Conservation (phyloP, 1,140 invertebrate species). For the Drosophila sproati region DNA sequence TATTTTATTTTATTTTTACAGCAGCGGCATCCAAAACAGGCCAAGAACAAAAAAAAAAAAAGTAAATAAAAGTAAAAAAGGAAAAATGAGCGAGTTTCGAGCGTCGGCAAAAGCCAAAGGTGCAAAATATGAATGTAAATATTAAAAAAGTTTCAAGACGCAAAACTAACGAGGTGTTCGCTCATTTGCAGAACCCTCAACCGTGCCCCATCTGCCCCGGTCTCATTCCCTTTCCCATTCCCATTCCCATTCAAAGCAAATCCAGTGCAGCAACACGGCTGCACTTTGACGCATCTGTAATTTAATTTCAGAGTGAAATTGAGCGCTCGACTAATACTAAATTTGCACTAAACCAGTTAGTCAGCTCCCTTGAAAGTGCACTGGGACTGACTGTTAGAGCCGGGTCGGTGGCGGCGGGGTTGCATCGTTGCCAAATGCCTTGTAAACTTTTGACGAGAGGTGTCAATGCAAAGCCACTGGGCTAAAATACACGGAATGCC, state of each 20-base stretch:
- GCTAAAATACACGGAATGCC: slow-evolving; percentile 16
- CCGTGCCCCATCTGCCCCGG: neutral
- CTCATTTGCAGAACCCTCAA: slow-evolving; percentile 61
- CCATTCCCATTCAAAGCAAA: neutral
- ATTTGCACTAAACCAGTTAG: slow-evolving; percentile 79
- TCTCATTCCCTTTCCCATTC: too few relatives aligned
- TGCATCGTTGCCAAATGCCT: slow-evolving; percentile 19
- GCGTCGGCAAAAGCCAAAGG: slow-evolving; percentile 57
- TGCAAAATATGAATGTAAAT: slow-evolving; percentile 83
- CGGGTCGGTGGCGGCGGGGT: neutral
- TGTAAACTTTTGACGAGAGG: slow-evolving; percentile 76
- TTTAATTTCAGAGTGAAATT: slow-evolving; percentile 80
- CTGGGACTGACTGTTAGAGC: neutral
- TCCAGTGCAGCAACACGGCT: neutral
- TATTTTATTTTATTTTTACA: neutral
- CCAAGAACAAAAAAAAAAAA: slow-evolving; percentile 43
- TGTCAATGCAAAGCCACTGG: slow-evolving; percentile 68
- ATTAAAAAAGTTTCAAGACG: slow-evolving; percentile 81
- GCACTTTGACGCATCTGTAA: slow-evolving; percentile 67
- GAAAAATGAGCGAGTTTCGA: slow-evolving; percentile 34
- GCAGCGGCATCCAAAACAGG: slow-evolving; percentile 33
- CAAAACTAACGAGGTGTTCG: slow-evolving; percentile 78
- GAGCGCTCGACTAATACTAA: slow-evolving; percentile 79
- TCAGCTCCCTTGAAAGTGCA: slow-evolving; percentile 31
- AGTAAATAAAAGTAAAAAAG: slow-evolving; percentile 41